phyloP scores from a whole-genome alignment of 2,113 vertebrate genomes.

The Ifrita kowaldi region DNA sequence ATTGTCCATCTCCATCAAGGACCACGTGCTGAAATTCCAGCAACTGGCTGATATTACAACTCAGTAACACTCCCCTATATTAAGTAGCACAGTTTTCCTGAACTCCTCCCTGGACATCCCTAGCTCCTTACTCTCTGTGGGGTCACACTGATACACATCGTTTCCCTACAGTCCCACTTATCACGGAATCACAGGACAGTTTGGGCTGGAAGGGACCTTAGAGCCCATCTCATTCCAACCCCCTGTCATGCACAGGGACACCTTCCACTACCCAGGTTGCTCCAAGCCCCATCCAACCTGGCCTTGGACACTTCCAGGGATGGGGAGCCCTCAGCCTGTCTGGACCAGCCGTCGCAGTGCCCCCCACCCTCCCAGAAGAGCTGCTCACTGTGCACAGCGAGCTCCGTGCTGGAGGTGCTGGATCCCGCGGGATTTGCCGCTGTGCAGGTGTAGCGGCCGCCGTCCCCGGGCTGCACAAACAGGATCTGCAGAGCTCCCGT shows the following conservation, averaged over 20 bases:
- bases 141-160: neutral
- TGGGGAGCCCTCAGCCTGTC: neutral
- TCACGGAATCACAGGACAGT: neutral
- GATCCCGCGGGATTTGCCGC: slow-evolving; percentile 86
- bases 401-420: slow-evolving; percentile 69
- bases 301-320: neutral
- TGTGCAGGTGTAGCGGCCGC: slow-evolving; percentile 84
- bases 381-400: slow-evolving; percentile 82
- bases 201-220: neutral
- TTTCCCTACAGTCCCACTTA: neutral
- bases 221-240: neutral
- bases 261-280: neutral
- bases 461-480: slow-evolving; percentile 79
- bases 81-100: neutral
- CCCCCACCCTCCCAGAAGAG: too few relatives aligned
- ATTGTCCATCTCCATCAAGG: neutral
- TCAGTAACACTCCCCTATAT: neutral
- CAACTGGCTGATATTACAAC: neutral
- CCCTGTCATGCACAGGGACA: accelerated
- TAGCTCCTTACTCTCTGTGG: neutral
- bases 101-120: neutral
- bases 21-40: neutral
- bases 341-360: accelerated
- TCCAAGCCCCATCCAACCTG: accelerated
- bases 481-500: slow-evolving; percentile 87